Percentiles rank a stretch among this genome's conserved stretches.
Evolutionary conservation across 2,888 invertebrate genomes (phyloP).

Genomic region (Quadroppia sp.): DNA sequence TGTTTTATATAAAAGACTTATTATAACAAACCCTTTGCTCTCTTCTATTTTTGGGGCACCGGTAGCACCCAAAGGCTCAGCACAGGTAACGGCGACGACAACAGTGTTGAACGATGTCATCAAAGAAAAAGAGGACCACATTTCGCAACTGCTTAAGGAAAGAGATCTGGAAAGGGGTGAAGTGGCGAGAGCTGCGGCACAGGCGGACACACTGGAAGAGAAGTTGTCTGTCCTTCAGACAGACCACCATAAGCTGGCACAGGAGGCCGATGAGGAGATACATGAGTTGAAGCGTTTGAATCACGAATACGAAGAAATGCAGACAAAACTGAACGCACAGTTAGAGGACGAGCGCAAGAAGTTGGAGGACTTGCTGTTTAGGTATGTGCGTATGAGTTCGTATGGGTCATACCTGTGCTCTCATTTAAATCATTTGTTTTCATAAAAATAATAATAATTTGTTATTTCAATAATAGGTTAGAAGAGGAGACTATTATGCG

Average conservation of each 20-base stretch:
- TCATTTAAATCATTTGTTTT: neutral
- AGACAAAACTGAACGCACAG: slow-evolving; percentile 52
- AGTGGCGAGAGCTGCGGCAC: slow-evolving; percentile 73
- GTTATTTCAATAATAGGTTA: slow-evolving; percentile 53
- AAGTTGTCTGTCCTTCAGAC: slow-evolving; percentile 33
- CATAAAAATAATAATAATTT: neutral
- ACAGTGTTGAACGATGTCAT: slow-evolving; percentile 64
- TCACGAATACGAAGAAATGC: slow-evolving; percentile 52
- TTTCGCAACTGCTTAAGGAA: slow-evolving; percentile 85
- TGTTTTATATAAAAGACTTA: too few relatives aligned
- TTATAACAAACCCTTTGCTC: neutral
- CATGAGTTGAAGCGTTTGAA: slow-evolving; percentile 52
- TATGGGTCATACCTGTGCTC: neutral
- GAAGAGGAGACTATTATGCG: slow-evolving; percentile 87
- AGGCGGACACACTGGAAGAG: slow-evolving; percentile 63
- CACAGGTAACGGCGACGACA: neutral
- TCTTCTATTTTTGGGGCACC: neutral
- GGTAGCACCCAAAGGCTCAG: neutral
- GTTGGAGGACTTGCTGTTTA: slow-evolving; percentile 70
- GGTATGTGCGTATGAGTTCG: slow-evolving; percentile 50
- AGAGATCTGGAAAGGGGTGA: slow-evolving; percentile 84
- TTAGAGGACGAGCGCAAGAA: slow-evolving; percentile 52
- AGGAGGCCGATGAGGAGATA: slow-evolving; percentile 41
- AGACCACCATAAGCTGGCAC: slow-evolving; percentile 38
- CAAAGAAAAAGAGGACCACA: slow-evolving; percentile 88